Base-by-base conservation (phyloP, 2,888 invertebrate species). In the Hololepta plana region DNA sequence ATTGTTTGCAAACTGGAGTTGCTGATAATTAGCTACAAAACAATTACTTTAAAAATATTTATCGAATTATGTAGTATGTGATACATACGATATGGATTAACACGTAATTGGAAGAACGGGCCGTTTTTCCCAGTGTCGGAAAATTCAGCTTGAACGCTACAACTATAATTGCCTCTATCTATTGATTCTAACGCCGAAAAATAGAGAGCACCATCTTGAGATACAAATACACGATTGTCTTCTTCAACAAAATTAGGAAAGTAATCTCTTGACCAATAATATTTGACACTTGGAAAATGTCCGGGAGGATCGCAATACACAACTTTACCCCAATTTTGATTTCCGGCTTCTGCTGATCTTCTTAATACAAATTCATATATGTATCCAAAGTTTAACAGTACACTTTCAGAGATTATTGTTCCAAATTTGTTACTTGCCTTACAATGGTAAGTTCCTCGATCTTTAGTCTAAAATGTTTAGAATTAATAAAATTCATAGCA, bases 181-280 rank as follows among this genome's bases (percentile, higher is more conserved):
- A 88, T 85, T 14, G 72, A 72, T 55, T 93, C 91, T 40, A 95
- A 64, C 4, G 87, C 81, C 11, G 93, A 88, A 49, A 95, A 93
- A 47, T 95, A 95, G 9, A 95, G 63, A 8, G 90, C 81, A 21
- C 93, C 93, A 59, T 93, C 91, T 43, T 74, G 64, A 0, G 93
- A 93, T 0, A 91, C 88, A 60, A 95, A 93, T 0, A 90, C 82
- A 37, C 93, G 63, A 43, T 75, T 71, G 50, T 90, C 87, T 52
- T 91, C 87, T 49, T 91, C 85, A 2, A 95, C 88, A 39, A 91
- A 81, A 51, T 88, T 88, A 0, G 82, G 81, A 40, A 90, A 87
- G 43, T 68, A 76, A 44, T 81, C 79, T 34, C 91, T 70, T 6
- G 82, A 77, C 93, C 93, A 95, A 38, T 85, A 75, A 51, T 82